Base-by-base conservation (phyloP, 2,113 vertebrate species). In the Chaetorhynchus papuensis region DNA sequence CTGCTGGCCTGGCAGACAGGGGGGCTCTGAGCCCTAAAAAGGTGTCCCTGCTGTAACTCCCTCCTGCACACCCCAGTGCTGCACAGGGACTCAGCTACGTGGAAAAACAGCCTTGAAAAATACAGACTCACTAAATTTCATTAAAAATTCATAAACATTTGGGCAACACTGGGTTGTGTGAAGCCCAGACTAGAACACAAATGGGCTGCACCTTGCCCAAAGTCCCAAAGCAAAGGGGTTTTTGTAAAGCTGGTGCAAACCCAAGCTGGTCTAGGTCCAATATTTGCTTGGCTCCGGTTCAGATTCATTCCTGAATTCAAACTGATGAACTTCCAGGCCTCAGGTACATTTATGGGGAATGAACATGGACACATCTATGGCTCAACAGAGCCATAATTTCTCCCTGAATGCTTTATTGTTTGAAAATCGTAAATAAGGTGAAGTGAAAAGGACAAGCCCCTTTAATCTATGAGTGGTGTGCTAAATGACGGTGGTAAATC, bases 361-460 rank as follows among this genome's bases (percentile, higher is more conserved):
- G 80, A 93, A 82, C 42, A 22, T 10, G 31, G 80, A 57, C 74
- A 53, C 82, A 79, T 87, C 92, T 78, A 49, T 23, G 31, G 56
- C 81, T 90, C 87, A 81, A 93, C 72, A 89, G 85, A 81, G 86
- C 79, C n/a, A 37, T 96, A 92, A 94, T 96, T 96, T 96, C 86
- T 94, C 80, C 86, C 61, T 76, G 88, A 93, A 83, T 65, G 80
- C 77, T 96, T 96, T 94, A 96, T 91, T 95, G 87, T 92, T 96
- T 93, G 96, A 71, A 96, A 96, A 92, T 92, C 92, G 0, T 96
- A 96, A 96, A 97, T 96, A 94, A 95, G 24, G 57, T 23, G 63
- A 87, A 95, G 83, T 89, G 96, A 94, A 95, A 96, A 96, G 96
- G 92, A 96, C 90, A 95, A 90, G 86, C 80, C 89, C 92, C 89